Evolutionary conservation across 2,113 vertebrate genomes (phyloP), one percentile per base, ranked within the genome.

Genomic region (Trematomus loennbergii): DNA sequence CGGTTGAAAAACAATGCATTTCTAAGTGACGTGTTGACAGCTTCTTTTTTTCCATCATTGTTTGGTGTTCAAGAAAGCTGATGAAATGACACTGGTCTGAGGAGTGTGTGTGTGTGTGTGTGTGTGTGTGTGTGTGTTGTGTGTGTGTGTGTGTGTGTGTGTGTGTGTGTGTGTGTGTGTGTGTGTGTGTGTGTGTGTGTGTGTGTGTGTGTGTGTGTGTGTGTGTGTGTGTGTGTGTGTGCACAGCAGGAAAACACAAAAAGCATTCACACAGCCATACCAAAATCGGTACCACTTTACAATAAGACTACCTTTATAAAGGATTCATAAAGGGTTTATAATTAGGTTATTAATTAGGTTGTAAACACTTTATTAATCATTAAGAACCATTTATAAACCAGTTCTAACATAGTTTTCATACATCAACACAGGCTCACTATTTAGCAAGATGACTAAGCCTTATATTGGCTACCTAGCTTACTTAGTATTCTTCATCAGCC

Each of bases 11-110:
- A 69, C 57, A 63, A 75, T 78, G 58, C 46, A 75, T 81, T 87
- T 83, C 63, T 83, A 79, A 86, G 84, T 78, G 70, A 88, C 36
- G 5, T 4, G 45, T 55, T 87, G 79, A 79, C 71, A 85, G 75
- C 69, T 81, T 58, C 25, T 25, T 57, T 64, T 75, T 59, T 16
- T 68, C 74, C 74, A 58, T 86, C 80, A 75, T 40, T 82, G 70
- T 75, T 76, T 65, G 49, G 33, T 20, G 17, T 65, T 49, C 52
- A 40, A 63, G 36, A 78, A 53, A 64, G 74, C 13, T 49, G 36
- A 68, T 57, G 62, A 75, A 55, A 73, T 58, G 64, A 73, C 17
- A 69, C 11, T 22, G 63, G 67, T 60, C 36, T 54, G 40, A 49
- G 62, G 45, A 65, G 77, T 15, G 16, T 36, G 71, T 45, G 1